Evolutionary conservation across 2,113 vertebrate species (phyloP).

Genomic region (Onychostruthus taczanowskii): DNA sequence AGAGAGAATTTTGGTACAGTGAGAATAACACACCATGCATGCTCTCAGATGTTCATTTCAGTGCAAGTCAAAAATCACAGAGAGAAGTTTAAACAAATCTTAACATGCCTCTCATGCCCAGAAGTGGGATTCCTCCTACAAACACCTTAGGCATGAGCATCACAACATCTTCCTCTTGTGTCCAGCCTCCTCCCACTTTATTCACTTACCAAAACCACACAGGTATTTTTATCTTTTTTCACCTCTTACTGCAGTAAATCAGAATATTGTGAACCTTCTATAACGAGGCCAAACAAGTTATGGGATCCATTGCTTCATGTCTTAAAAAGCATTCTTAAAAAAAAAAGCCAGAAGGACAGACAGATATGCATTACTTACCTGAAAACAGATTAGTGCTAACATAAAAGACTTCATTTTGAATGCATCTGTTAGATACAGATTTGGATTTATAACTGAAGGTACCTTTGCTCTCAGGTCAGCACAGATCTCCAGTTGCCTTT

Average conservation of each 20-base stretch:
- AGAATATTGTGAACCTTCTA: neutral
- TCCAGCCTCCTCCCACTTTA: neutral
- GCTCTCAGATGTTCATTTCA: conserved; percentile 16
- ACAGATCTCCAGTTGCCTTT: conserved; percentile 84
- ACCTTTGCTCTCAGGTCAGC: conserved; percentile 87
- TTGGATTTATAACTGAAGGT: neutral
- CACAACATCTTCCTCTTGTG: neutral
- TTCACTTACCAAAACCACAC: neutral
- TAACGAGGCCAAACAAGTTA: neutral
- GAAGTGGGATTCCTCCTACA: conserved; percentile 54
- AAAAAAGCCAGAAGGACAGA: neutral
- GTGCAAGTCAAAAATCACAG: conserved; percentile 11
- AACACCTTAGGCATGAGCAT: conserved; percentile 28
- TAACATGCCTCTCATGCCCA: conserved; percentile 21
- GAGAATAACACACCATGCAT: neutral
- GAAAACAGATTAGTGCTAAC: neutral
- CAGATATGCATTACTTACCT: neutral
- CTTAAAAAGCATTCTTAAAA: neutral
- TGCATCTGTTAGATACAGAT: neutral
- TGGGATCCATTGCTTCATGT: neutral
- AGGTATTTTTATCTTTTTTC: neutral
- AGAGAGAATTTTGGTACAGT: neutral
- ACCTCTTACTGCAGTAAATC: neutral
- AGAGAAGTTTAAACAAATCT: conserved; percentile 37
- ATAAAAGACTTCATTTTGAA: neutral